These are phyloP conservation scores for Chaetops frenatus DNA, from an alignment of 2,113 vertebrate genomes.

Conservation along the genomic window DNA sequence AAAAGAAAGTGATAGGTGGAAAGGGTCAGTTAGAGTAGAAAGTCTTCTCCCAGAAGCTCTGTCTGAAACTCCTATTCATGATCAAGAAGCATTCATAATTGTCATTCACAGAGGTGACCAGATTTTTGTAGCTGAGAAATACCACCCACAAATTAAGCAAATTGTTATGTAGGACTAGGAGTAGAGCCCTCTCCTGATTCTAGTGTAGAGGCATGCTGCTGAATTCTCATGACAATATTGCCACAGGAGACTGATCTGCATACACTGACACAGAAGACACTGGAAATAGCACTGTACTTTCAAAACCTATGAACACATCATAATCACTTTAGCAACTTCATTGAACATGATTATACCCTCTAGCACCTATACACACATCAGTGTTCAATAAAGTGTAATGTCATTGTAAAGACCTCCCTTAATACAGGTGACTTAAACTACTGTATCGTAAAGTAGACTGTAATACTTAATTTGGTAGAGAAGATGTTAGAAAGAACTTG, in stretches of 20 bases:
- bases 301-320: background rate
- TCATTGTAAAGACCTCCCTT: background rate
- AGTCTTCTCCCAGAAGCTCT: background rate
- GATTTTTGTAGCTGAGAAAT: background rate
- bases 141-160: background rate
- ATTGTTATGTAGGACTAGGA: background rate
- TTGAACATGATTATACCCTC: background rate
- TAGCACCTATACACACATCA: background rate
- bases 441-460: background rate
- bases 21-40: background rate
- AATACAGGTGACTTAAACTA: background rate
- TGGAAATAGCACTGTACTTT: background rate
- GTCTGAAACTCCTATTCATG: background rate
- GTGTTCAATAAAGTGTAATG: background rate
- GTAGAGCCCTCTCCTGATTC: background rate
- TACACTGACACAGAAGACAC: background rate
- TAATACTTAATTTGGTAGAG: background rate
- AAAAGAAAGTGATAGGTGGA: background rate
- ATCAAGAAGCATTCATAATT: background rate
- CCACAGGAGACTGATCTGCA: background rate
- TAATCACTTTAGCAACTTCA: background rate
- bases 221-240: background rate
- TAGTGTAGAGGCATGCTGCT: background rate
- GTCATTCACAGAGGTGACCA: accelerated
- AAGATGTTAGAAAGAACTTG: background rate